These are phyloP conservation scores for Ascidia mentula DNA, from an alignment of 23 tunicate species.

Conservation along the genomic window DNA sequence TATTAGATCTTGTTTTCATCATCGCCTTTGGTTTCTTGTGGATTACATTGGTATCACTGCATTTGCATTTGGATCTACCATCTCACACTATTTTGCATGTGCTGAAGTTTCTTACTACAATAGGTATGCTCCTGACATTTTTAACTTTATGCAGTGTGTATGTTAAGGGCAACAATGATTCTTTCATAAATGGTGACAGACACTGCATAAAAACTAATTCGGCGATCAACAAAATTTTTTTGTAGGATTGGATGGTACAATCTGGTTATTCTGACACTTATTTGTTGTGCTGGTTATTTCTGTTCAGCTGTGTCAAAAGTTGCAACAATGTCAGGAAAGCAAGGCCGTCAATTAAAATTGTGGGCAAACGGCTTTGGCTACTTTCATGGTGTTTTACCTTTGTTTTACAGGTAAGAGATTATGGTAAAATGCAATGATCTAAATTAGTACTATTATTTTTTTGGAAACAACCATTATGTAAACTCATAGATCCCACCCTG, in stretches of 20 bases:
- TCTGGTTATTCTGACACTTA: neutral
- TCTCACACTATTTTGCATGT: slow-evolving; percentile 39
- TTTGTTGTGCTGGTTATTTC: neutral
- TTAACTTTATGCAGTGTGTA: neutral
- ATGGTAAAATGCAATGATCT: too few relatives aligned
- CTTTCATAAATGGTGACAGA: neutral
- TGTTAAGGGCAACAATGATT: neutral
- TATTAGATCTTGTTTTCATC: slow-evolving; percentile 22
- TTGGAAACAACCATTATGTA: too few relatives aligned
- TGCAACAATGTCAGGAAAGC: neutral
- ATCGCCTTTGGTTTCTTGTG: slow-evolving; percentile 29
- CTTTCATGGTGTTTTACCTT: neutral
- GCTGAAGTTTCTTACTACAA: slow-evolving; percentile 25
- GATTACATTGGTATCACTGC: slow-evolving; percentile 33
- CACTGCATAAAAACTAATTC: neutral
- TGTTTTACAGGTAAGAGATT: neutral
- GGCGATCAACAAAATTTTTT: neutral
- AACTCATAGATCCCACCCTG: too few relatives aligned
- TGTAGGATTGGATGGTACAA: neutral
- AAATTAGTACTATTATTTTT: too few relatives aligned
- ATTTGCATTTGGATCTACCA: slow-evolving; percentile 41
- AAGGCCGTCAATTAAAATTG: neutral
- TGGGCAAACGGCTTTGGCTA: neutral
- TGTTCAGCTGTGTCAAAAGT: neutral
- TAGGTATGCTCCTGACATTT: neutral